phyloP scores from a whole-genome alignment of 1,140 invertebrate genomes.

The Bombus fervidus region DNA sequence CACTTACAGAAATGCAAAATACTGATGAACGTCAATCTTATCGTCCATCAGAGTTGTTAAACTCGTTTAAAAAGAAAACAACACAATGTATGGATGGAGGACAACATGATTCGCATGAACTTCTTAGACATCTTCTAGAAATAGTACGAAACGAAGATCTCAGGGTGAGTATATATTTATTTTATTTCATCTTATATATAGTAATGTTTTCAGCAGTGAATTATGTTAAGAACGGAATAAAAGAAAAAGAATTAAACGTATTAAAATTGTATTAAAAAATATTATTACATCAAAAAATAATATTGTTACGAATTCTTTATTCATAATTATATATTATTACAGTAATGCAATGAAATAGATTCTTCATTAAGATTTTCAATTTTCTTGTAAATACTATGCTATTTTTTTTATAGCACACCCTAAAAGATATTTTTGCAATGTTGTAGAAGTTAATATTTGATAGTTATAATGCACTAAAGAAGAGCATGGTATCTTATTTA shows the following conservation, averaged over 20 bases:
- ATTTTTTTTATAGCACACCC: no score
- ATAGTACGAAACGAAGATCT: conserved; percentile 85
- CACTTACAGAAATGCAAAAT: conserved; percentile 78
- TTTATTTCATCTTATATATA: background rate
- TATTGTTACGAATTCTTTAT: background rate
- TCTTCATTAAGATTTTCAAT: no score
- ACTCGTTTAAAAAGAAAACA: conserved; percentile 84
- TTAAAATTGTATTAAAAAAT: background rate
- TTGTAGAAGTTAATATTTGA: no score
- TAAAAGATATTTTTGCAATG: no score
- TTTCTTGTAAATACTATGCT: no score
- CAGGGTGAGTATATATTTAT: conserved; percentile 59
- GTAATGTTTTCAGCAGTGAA: background rate
- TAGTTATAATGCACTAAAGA: no score
- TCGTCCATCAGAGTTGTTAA: conserved; percentile 88
- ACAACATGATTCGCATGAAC: conserved; percentile 98
- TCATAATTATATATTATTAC: background rate
- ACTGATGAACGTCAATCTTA: conserved; percentile 84
- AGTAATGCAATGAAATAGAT: no score
- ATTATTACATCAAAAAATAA: background rate
- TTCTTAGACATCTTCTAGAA: conserved; percentile 94
- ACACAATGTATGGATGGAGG: conserved; percentile 95
- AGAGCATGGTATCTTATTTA: no score
- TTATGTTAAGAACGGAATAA: background rate
- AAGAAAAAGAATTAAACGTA: background rate